Base-by-base conservation (phyloP, 64 coral and sea anemone species). In the Pocillopora damicornis region DNA sequence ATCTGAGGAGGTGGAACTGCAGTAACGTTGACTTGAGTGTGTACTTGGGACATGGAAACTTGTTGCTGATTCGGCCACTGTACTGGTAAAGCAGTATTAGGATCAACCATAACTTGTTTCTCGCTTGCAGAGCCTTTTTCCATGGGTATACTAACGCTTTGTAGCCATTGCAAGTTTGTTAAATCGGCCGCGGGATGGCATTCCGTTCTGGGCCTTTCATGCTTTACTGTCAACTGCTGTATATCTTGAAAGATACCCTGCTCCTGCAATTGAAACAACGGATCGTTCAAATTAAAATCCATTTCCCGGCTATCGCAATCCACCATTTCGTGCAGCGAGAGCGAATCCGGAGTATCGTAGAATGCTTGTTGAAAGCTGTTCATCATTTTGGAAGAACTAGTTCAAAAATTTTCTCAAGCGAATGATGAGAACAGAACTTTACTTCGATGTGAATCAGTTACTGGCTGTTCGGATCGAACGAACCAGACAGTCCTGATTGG, bases 221-320 rank as follows among this genome's bases (percentile, higher is more conserved):
- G 89, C 51, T 95, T 94, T 67, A 89, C 78, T 35, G 94, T 90
- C 73, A 89, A 68, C 58, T 91, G 90, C 36, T 98, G 95, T 37
- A 79, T 83, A 77, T 91, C 92, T 74, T 89, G 93, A 82, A 88
- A 88, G 58, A 91, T 77, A 61, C 89, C 84, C 59, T 88, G 79
- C 37, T 92, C 91, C 16, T 92, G 90, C 78, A 92, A 88, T 61
- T 93, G 91, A 65, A 99, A 92, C 30, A 94, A 69, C 4, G 97
- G 97, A 93, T 99, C 97, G 93, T 99, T 99, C 85, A 92, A 99
- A 73, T 99, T 99, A 18, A 99, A 86, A 73, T 99, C 97, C 83
- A 99, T 93, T 83, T 99, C 97, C 16, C 88, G 81, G 23, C 94
- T 95, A 68, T 99, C 97, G 61, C 97, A 94, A 13, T 99, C 97